Evolutionary conservation across 2,888 invertebrate species (phyloP).

Genomic region (Eristalinus sepulchralis): DNA sequence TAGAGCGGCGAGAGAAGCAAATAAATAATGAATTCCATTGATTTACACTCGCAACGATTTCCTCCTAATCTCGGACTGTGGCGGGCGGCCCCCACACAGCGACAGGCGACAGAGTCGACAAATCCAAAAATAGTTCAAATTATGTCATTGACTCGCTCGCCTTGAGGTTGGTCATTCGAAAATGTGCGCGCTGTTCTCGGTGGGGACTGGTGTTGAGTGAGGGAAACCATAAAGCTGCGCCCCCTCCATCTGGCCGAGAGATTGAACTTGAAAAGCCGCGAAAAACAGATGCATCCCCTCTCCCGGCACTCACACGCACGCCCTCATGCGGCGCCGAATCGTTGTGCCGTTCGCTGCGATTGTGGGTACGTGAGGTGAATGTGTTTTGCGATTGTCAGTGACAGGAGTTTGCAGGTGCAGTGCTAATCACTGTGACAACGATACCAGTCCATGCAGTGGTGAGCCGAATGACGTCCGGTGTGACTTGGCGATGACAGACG

Average conservation of each 20-base stretch:
- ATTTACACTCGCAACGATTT: not conserved
- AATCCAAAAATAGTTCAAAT: constrained; percentile 10
- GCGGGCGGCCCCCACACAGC: not conserved
- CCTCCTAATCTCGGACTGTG: not conserved
- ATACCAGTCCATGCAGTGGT: constrained; percentile 10
- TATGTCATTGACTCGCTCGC: constrained; percentile 42
- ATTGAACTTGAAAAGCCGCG: constrained; percentile 33
- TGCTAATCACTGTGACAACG: constrained; percentile 1
- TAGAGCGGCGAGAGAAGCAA: not conserved
- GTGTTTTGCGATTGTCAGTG: not conserved
- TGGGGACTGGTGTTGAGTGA: not conserved
- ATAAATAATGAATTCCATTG: not conserved
- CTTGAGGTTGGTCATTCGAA: constrained; percentile 42
- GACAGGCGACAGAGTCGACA: not conserved
- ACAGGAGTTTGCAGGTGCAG: constrained; percentile 11
- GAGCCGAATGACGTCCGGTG: not conserved
- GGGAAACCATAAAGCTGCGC: not conserved
- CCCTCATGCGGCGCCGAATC: not conserved
- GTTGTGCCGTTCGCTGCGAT: too few relatives aligned
- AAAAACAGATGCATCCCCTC: not conserved
- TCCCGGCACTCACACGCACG: not conserved
- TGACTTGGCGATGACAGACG: not conserved
- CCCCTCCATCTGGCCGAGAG: not conserved
- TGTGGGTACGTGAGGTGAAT: constrained; percentile 1
- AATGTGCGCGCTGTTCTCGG: not conserved